Conservation (phyloP, 2,113 vertebrate species). For the Daphoenositta chrysoptera region DNA sequence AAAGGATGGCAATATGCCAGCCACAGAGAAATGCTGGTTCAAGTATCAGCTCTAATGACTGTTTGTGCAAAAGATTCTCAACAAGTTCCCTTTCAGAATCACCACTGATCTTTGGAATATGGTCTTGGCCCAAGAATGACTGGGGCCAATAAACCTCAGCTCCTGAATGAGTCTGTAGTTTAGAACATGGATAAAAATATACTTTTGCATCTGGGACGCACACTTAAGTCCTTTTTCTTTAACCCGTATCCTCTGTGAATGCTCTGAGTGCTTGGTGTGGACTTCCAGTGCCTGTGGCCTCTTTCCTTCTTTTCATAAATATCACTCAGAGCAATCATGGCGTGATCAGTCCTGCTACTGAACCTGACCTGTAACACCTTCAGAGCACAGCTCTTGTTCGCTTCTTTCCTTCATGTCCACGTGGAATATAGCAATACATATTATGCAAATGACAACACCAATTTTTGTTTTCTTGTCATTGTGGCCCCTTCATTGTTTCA, state of each 20-base stretch:
- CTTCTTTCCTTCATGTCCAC: not conserved
- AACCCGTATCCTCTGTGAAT: not conserved
- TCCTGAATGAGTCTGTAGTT: not conserved
- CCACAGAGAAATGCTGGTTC: not conserved
- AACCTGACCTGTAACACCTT: not conserved
- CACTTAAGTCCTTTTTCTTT: not conserved
- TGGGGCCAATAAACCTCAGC: not conserved
- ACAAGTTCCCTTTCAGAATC: not conserved
- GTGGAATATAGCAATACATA: not conserved
- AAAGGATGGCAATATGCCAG: not conserved
- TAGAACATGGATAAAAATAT: not conserved
- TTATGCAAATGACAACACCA: not conserved
- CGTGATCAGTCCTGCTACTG: not conserved
- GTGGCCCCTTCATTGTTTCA: not conserved
- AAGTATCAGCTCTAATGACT: not conserved
- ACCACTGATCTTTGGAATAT: not conserved
- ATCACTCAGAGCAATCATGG: not conserved
- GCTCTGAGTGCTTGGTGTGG: not conserved
- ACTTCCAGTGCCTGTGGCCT: not conserved
- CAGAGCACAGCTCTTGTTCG: not conserved
- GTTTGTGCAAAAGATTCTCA: not conserved
- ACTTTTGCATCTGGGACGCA: not conserved
- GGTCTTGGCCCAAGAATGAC: not conserved
- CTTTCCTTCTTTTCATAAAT: not conserved
- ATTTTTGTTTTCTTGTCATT: not conserved